Base-by-base conservation (phyloP, 2,113 vertebrate genomes). In the Fregetta grallaria region DNA sequence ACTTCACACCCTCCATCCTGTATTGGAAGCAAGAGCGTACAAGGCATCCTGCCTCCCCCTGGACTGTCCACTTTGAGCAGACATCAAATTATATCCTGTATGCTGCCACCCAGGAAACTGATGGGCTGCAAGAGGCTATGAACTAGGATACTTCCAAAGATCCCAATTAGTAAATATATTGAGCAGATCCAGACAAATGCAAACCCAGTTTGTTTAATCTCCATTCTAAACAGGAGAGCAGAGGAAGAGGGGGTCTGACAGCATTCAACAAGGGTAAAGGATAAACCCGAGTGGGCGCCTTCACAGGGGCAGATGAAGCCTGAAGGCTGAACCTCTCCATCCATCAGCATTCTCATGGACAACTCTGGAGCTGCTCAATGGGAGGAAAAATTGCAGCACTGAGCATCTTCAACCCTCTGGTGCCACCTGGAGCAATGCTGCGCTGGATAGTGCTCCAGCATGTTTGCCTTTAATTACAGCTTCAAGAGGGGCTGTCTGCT, bases 371-470 rank as follows among this genome's bases (percentile, higher is more conserved):
- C 68, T 67, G 76, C 55, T 72, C 32, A 52, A 15, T 0, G 0
- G 42, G 16, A 95, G 73, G 56, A 61, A 91, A 45, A 74, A 68
- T 4, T 30, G 40, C 89, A 92, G 76, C 73, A 68, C 5, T 0
- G 0, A 81, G 22, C 25, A 62, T 74, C 59, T 94, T 58, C 83
- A 74, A 15, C 38, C 47, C 87, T 91, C 80, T 95, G 70, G 84
- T 95, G 86, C 93, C 94, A 89, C 70, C 91, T 85, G 80, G 66
- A 96, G 89, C 80, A 91, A 34, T 4, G n/a, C 30, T 89, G 76
- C 2, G 0, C 36, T 38, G 42, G 25, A 26, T 0, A 27, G 26
- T 12, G 20, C 78, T 91, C 53, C 50, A 42, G 53, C 26, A 30
- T 13, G 14, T 73, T 75, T 72, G 61, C 70, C 53, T 79, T 74